A percentile compares a stretch with the other conserved stretches of the same genome.
Evolutionary conservation across 92 coral and sea anemone genomes (phyloP).

Genomic region (Phenganax subtilis): DNA sequence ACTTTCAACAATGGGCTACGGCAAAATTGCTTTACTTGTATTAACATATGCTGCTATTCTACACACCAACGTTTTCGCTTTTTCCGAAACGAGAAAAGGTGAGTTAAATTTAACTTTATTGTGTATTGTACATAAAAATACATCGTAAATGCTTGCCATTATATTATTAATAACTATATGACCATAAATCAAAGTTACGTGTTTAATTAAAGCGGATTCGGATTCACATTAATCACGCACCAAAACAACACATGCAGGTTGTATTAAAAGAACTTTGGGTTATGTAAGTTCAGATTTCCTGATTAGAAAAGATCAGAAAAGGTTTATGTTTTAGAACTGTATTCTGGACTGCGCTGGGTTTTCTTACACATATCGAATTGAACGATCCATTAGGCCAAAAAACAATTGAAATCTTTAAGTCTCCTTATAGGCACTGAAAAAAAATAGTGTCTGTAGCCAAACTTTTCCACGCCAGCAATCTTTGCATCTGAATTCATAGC

Average conservation of each 20-base stretch:
- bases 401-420: no score
- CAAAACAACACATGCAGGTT: background rate
- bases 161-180: background rate
- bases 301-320: background rate
- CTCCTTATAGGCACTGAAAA: no score
- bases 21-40: background rate
- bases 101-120: background rate
- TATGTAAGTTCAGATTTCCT: background rate
- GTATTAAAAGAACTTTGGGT: background rate
- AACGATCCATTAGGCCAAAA: no score
- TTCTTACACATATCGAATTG: no score
- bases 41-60: background rate
- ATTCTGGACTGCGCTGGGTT: background rate
- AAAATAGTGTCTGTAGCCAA: no score
- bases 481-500: no score
- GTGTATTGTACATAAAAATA: background rate
- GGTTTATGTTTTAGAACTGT: background rate
- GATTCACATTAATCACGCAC: conserved; percentile 1
- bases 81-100: background rate
- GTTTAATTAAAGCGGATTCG: background rate
- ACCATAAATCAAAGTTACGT: background rate
- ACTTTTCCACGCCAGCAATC: no score
- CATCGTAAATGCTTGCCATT: background rate
- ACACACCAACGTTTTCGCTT: background rate
- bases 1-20: background rate